Conservation (phyloP, 2,797 vertebrate species). For the Naso thynnoides region DNA sequence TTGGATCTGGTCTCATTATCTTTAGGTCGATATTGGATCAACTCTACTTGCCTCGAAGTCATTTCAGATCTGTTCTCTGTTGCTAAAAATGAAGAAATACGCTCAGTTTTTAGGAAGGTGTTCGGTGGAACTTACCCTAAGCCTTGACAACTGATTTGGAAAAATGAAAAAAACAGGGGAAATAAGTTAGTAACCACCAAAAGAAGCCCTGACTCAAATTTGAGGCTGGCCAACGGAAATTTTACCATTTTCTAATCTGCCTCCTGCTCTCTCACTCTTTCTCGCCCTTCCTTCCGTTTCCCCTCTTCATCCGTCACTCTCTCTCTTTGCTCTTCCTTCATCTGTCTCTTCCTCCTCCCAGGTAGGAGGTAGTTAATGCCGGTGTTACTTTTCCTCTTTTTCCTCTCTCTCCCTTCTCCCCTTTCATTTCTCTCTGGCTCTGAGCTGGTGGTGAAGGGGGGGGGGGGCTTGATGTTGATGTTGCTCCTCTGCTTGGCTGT, state of each 20-base stretch:
- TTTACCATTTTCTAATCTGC: neutral
- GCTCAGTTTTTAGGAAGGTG: too few species aligned
- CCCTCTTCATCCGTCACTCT: conserved; percentile 21
- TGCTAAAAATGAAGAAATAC: too few species aligned
- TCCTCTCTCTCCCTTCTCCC: conserved; percentile 11
- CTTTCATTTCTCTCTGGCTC: conserved; percentile 49
- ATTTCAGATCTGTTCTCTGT: too few species aligned
- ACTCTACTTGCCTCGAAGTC: too few species aligned
- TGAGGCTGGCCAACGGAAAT: neutral
- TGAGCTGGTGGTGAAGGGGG: conserved; percentile 11
- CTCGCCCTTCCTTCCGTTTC: conserved; percentile 21
- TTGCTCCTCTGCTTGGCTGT: conserved; percentile 55
- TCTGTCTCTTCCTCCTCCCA: too few species aligned
- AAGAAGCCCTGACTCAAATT: neutral
- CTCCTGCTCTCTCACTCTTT: neutral
- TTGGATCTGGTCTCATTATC: neutral
- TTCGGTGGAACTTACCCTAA: too few species aligned
- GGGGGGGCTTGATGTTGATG: conserved; percentile 44
- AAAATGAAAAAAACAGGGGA: neutral
- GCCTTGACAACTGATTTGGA: neutral
- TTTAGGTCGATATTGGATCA: too few species aligned
- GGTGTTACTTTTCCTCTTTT: conserved; percentile 11
- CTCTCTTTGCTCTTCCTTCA: conserved; percentile 35
- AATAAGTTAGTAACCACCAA: neutral
- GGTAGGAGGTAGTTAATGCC: too few species aligned